phyloP scores from a whole-genome alignment of 2,888 invertebrate species.

The Galeopsomyia nigrocyanea region DNA sequence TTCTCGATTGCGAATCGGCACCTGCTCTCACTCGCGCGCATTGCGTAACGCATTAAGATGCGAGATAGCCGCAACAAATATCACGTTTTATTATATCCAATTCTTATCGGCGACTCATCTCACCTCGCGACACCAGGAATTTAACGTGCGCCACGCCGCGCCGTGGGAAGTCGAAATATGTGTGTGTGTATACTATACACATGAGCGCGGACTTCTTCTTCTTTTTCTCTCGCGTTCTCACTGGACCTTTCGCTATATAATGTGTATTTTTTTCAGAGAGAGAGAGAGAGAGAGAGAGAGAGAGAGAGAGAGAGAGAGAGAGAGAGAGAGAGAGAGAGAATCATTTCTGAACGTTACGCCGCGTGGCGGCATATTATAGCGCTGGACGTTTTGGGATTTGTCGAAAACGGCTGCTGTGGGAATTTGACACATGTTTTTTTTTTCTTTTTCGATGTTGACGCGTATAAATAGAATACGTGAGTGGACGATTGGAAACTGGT shows the following conservation, averaged over 20 bases:
- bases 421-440: too few relatives aligned
- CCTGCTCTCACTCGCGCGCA: slow-evolving; percentile 53
- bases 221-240: too few relatives aligned
- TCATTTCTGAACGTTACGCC: too few relatives aligned
- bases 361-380: too few relatives aligned
- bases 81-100: slow-evolving; percentile 59
- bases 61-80: slow-evolving; percentile 59
- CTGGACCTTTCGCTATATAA: too few relatives aligned
- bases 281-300: background rate
- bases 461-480: too few relatives aligned
- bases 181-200: too few relatives aligned
- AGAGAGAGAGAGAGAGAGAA: background rate
- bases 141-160: slow-evolving; percentile 27
- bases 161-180: slow-evolving; percentile 38
- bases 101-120: slow-evolving; percentile 49
- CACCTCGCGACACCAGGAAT: slow-evolving; percentile 29
- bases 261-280: background rate
- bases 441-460: too few relatives aligned
- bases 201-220: too few relatives aligned
- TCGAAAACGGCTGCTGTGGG: too few relatives aligned
- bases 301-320: background rate
- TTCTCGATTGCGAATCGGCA: slow-evolving; percentile 12
- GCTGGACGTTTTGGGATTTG: too few relatives aligned
- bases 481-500: too few relatives aligned
- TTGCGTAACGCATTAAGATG: slow-evolving; percentile 61